Conservation (phyloP, 2,888 invertebrate species). For the Scaptomyza cyrtandrae region DNA sequence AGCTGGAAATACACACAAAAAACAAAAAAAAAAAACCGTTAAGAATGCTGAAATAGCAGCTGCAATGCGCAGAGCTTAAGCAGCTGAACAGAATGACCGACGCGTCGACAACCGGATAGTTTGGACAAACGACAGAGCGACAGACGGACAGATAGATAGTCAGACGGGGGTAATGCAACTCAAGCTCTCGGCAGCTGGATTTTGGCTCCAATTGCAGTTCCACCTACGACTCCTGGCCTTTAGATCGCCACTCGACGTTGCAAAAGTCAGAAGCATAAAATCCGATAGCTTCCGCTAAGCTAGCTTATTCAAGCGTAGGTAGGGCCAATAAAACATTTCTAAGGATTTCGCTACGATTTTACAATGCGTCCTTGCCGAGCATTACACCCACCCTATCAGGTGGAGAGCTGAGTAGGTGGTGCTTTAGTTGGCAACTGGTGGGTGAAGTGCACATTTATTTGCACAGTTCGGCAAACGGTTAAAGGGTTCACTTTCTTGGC, state of each 20-base stretch:
- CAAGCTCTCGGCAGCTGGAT: constrained; percentile 49
- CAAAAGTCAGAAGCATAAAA: constrained; percentile 81
- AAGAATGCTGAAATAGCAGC: constrained; percentile 49
- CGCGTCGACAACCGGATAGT: constrained; percentile 35
- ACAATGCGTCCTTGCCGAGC: constrained; percentile 43
- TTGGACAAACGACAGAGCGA: constrained; percentile 14
- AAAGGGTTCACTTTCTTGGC: constrained; percentile 43
- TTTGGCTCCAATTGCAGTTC: constrained; percentile 30
- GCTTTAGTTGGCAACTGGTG: constrained; percentile 47
- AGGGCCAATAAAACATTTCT: constrained; percentile 82
- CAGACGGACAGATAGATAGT: constrained; percentile 11
- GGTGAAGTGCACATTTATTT: constrained; percentile 36
- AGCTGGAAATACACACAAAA: constrained; percentile 42
- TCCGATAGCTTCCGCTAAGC: constrained; percentile 82
- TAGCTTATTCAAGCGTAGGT: constrained; percentile 79
- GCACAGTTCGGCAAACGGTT: constrained; percentile 23
- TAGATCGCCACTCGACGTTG: constrained; percentile 52
- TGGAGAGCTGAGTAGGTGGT: neutral
- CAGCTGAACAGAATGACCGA: constrained; percentile 56
- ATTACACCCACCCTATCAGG: neutral
- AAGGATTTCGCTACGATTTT: constrained; percentile 78
- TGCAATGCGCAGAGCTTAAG: constrained; percentile 71
- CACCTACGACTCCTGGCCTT: constrained; percentile 6
- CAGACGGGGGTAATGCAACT: constrained; percentile 51
- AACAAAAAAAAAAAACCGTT: constrained; percentile 30